Evolutionary conservation across 2,888 invertebrate genomes (phyloP).

Genomic region (Cephus sareptanus): DNA sequence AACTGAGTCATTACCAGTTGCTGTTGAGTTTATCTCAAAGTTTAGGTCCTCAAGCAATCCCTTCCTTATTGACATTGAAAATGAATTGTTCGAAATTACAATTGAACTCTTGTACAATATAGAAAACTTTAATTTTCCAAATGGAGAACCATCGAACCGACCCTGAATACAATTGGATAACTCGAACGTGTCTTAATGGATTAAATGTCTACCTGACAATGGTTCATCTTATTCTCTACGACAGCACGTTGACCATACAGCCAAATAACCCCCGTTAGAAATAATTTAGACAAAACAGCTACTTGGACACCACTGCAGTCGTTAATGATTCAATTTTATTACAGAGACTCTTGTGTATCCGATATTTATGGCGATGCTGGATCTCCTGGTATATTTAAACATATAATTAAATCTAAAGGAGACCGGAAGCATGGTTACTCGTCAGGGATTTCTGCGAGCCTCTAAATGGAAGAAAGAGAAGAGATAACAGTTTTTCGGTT

Average conservation of each 20-base stretch:
- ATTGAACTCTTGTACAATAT: neutral
- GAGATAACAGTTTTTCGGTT: neutral
- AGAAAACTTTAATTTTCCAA: neutral
- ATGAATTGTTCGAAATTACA: neutral
- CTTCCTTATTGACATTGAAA: neutral
- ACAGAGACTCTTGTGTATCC: slow-evolving; percentile 44
- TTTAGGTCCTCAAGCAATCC: neutral
- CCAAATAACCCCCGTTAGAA: slow-evolving; percentile 44
- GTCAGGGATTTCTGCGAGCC: neutral
- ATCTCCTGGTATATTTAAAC: slow-evolving; percentile 47
- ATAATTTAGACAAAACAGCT: neutral
- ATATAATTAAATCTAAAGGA: slow-evolving; percentile 29
- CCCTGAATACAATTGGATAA: slow-evolving; percentile 53
- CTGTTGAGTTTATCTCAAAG: neutral
- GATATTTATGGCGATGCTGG: slow-evolving; percentile 46
- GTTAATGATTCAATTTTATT: slow-evolving; percentile 12
- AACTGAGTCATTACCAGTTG: neutral
- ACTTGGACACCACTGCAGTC: neutral
- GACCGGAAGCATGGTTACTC: neutral
- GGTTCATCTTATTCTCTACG: slow-evolving; percentile 49
- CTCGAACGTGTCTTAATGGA: slow-evolving; percentile 49
- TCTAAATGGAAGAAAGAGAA: neutral
- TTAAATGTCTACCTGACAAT: slow-evolving; percentile 54
- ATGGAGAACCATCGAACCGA: slow-evolving; percentile 37
- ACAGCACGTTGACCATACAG: slow-evolving; percentile 40